Conservation (phyloP, 2,797 vertebrate species). For the Lagodon rhomboides region DNA sequence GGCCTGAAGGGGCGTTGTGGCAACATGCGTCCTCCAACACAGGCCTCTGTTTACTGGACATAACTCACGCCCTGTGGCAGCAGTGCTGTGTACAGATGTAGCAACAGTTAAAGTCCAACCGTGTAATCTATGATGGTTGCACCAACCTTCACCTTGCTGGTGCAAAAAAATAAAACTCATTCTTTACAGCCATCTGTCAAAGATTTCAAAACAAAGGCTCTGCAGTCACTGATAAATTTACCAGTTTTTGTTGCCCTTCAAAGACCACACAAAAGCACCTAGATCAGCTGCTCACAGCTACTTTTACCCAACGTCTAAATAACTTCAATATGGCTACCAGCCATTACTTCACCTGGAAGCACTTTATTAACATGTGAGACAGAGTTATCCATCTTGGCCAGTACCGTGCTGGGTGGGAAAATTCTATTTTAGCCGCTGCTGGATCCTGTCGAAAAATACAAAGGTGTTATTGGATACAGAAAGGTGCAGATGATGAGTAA, state of each 20-base stretch:
- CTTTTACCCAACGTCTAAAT: conserved; percentile 14
- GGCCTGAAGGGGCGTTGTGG: conserved; percentile 51
- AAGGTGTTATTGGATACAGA: conserved; percentile 27
- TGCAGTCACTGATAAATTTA: conserved; percentile 11
- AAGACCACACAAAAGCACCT: background rate
- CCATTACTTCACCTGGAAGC: conserved; percentile 25
- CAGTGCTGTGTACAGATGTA: conserved; percentile 40
- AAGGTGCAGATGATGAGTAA: background rate
- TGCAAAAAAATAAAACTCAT: background rate
- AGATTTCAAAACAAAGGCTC: conserved; percentile 18
- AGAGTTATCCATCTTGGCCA: background rate
- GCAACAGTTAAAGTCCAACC: conserved; percentile 22
- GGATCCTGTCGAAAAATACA: conserved; percentile 5
- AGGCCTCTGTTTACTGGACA: conserved; percentile 53
- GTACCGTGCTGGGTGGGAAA: conserved; percentile 15
- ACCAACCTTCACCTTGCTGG: conserved; percentile 13
- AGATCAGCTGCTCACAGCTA: conserved; percentile 14
- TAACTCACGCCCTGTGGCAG: conserved; percentile 53
- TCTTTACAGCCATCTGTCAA: conserved; percentile 13
- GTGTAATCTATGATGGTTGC: conserved; percentile 34
- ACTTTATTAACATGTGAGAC: conserved; percentile 21
- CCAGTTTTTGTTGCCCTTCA: conserved; percentile 13
- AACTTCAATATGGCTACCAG: background rate
- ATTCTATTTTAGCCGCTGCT: background rate
- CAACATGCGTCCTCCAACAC: conserved; percentile 50